A percentile compares a stretch with the other conserved stretches of the same genome.
Evolutionary conservation across 2,888 invertebrate species (phyloP).

Genomic region (Diadegma fenestrale): DNA sequence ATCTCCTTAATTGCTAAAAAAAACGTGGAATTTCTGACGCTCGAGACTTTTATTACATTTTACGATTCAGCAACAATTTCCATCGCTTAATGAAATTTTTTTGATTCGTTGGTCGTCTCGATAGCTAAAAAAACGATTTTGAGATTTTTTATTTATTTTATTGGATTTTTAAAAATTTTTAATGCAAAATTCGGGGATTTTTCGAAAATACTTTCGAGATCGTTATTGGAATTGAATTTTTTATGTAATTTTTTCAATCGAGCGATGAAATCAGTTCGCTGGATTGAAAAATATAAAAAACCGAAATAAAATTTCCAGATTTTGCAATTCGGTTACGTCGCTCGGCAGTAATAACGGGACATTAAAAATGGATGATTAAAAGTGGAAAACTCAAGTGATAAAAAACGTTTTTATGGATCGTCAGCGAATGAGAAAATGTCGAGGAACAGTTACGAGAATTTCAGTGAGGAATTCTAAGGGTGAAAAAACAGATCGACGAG

Average conservation of each 20-base stretch:
- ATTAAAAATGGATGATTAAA: neutral
- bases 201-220: neutral
- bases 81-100: neutral
- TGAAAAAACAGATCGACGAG: slow-evolving; percentile 33
- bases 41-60: neutral
- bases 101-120: too few relatives aligned
- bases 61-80: neutral
- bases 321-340: neutral
- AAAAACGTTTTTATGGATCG: neutral
- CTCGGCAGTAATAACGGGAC: neutral
- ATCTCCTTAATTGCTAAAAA: slow-evolving; percentile 25
- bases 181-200: neutral
- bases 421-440: slow-evolving; percentile 37
- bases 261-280: neutral
- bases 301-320: neutral
- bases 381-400: neutral
- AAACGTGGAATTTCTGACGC: too few relatives aligned
- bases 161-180: neutral
- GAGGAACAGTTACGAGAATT: slow-evolving; percentile 17
- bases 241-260: neutral
- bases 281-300: neutral
- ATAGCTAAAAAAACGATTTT: too few relatives aligned
- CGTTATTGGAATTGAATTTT: neutral
- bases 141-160: neutral
- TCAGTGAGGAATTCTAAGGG: slow-evolving; percentile 5